Evolutionary conservation across 2,888 invertebrate species (phyloP), one percentile per base, ranked within the genome.

Genomic region (Hypsopygia costalis): DNA sequence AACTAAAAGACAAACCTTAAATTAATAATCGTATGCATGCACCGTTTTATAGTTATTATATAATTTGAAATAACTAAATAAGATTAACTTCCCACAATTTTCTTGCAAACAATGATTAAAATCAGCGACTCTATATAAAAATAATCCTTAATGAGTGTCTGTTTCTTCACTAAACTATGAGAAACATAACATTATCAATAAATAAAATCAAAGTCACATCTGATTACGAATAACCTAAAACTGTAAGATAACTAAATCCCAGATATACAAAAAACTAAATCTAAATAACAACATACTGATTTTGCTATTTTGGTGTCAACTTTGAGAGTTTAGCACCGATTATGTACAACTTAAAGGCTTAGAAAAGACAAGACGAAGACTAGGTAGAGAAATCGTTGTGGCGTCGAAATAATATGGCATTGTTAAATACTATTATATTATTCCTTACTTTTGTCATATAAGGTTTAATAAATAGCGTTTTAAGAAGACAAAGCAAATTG

Each of bases 301-400:
- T 11, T 22, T 47, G 39, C 44, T 46, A 43, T 33, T 34, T 60
- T 57, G 63, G 69, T 62, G 68, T 58, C 54, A 59, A 52, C 48
- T 48, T 45, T 52, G 51, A 55, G 54, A 56, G 54, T 54, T 52
- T 64, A 80, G 78, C 80, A 79, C 80, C 81, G 65, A 69, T 46
- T 65, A 71, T 66, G 47, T 65, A 69, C 67, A 69, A 62, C 52
- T 61, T 58, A 54, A 43, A 48, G 47, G 46, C 47, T 37, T 52
- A 55, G 55, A 58, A 54, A 52, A 66, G 70, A 77, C 72, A 53
- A 77, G 71, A 75, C 56, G 49, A 36, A 64, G 81, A 81, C 80
- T 81, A 81, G 81, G 65, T 48, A 66, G 56, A 55, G 58, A 53
- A 59, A 63, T 78, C 77, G 77, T 76, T 77, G 76, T 73, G 54